Percentiles rank a stretch among this genome's conserved stretches.
These are phyloP conservation scores for Thereva unica DNA, from an alignment of 2,888 invertebrate genomes.

Conservation along the genomic window DNA sequence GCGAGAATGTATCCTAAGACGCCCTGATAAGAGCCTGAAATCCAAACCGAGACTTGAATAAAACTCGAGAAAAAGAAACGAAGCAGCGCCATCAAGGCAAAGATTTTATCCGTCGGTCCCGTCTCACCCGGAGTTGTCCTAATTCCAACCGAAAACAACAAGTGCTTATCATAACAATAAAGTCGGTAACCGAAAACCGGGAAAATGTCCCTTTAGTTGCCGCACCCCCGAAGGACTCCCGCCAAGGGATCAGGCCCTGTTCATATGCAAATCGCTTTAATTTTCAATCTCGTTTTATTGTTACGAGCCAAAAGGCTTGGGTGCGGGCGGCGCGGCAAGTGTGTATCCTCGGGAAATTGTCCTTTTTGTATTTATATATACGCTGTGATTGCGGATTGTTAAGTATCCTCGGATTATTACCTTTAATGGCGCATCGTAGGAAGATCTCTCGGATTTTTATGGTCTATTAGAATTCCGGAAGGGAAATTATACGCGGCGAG, in stretches of 20 bases:
- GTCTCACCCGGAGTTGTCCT: neutral
- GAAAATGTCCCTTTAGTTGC: constrained; percentile 5
- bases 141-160: constrained; percentile 16
- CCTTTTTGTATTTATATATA: neutral
- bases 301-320: constrained; percentile 13
- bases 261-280: constrained; percentile 33
- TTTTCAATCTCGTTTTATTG: constrained; percentile 28
- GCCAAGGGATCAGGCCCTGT: neutral
- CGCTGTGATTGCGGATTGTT: too few species aligned
- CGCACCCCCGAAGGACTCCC: neutral
- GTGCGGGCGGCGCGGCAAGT: constrained; percentile 5
- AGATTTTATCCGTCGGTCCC: too few species aligned
- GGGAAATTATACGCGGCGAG: too few species aligned
- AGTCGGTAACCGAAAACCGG: constrained; percentile 10
- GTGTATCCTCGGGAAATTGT: constrained; percentile 8
- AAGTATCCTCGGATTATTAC: too few species aligned
- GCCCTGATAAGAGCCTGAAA: too few species aligned
- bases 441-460: too few species aligned
- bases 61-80: too few species aligned
- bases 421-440: too few species aligned
- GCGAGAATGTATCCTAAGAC: too few species aligned
- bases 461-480: too few species aligned
- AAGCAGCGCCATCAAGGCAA: too few species aligned
- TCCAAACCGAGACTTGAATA: too few species aligned
- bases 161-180: constrained; percentile 29